A percentile compares a stretch with the other conserved stretches of the same genome.
These are phyloP conservation scores for Polymixis lichenea DNA, from an alignment of 2,888 invertebrate genomes.

Conservation along the genomic window DNA sequence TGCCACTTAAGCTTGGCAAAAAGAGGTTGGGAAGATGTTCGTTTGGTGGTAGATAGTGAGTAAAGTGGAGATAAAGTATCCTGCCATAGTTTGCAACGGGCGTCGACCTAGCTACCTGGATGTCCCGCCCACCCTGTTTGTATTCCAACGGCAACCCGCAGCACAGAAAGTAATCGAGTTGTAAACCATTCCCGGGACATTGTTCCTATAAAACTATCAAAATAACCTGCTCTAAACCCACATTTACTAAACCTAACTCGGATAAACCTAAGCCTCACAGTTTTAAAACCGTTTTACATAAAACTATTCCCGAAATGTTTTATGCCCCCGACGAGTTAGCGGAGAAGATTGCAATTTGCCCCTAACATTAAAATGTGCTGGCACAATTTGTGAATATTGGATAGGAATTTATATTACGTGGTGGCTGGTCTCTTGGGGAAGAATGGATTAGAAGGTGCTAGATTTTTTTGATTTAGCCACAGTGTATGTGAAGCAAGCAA, in stretches of 20 bases:
- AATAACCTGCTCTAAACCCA: conserved; percentile 17
- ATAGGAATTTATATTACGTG: conserved; percentile 88
- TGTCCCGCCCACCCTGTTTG: too few relatives aligned
- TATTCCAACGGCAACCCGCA: too few relatives aligned
- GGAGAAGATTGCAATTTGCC: conserved; percentile 86
- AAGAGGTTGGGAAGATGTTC: too few relatives aligned
- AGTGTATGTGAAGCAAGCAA: too few relatives aligned
- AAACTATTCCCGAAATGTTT: conserved; percentile 75
- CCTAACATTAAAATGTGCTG: conserved; percentile 81
- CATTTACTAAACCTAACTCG: conserved; percentile 28
- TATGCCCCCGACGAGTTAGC: conserved; percentile 75
- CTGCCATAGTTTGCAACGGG: too few relatives aligned
- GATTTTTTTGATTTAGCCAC: not conserved
- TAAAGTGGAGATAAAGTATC: too few relatives aligned
- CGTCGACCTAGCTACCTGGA: too few relatives aligned
- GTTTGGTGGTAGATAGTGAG: too few relatives aligned
- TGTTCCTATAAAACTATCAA: conserved; percentile 29
- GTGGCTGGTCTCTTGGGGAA: conserved; percentile 62
- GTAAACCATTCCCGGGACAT: conserved; percentile 19
- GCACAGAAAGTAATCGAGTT: not conserved
- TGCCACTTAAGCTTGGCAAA: too few relatives aligned
- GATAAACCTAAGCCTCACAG: conserved; percentile 28
- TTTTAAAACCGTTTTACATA: conserved; percentile 63
- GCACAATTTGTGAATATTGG: conserved; percentile 89
- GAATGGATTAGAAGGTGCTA: conserved; percentile 36